Base-by-base conservation (phyloP, 2,113 vertebrate genomes). In the Myrmecophaga tridactyla region DNA sequence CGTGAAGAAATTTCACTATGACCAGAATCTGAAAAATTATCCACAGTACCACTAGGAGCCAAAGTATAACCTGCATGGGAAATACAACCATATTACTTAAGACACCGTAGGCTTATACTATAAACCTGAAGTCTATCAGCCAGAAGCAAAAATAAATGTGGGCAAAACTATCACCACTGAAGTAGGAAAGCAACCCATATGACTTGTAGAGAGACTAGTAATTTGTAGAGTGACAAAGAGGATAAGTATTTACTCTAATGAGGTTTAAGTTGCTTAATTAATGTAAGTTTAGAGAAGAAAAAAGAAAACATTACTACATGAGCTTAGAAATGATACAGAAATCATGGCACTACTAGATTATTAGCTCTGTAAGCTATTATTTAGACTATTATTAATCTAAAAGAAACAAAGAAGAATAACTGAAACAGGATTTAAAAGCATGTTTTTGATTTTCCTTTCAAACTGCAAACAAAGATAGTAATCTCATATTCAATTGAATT, bases 1-100 rank as follows among this genome's bases (percentile, higher is more conserved):
- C 99, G 99, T 10, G 99, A 99, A 56, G 99, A 99, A 97, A 99
- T 99, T 98, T 99, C 99, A 63, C 99, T 99, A 98, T 99, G 99
- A 43, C 99, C 99, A 11, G 99, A 99, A 98, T 99, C 99, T 0
- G 99, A 99, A 93, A 99, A 99, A 95, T 99, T 99, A 96, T 99
- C 99, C 92, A 99, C 99, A 0, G 98, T 98, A 82, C 99, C 98
- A 65, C 98, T 99, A 80, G 98, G 98, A 98, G 98, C 98, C 98
- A 99, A 94, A 48, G 98, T 97, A 93, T 99, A 99, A 72, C 99
- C 99, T 99, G 98, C 27, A 92, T 51, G 93, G 86, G 34, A 94
- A 98, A 96, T 1, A 95, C 6, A 8, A 27, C 34, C 25, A 34
- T 0, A 0, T 94, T 75, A 90, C 62, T 95, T 39, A 96, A n/a